These are phyloP conservation scores for Otus sunia DNA, from an alignment of 2,113 vertebrate genomes.

Conservation along the genomic window DNA sequence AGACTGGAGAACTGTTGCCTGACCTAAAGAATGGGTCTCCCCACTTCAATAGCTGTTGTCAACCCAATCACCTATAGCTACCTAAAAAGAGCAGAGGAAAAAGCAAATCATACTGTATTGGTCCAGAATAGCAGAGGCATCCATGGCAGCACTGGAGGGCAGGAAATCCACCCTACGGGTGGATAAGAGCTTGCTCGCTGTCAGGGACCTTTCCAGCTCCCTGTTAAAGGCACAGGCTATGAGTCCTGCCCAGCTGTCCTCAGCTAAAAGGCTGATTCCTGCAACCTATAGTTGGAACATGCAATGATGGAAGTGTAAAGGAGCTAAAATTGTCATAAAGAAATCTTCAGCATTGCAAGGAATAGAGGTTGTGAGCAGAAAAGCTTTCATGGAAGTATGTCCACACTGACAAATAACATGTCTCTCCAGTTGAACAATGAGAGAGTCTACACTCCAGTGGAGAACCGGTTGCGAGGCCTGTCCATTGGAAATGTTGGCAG, in stretches of 20 bases:
- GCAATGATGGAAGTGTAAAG: not conserved
- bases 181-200: not conserved
- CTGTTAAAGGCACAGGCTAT: not conserved
- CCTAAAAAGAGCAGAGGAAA: not conserved
- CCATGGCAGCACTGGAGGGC: not conserved
- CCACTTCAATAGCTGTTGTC: not conserved
- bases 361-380: not conserved
- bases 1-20: not conserved
- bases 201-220: not conserved
- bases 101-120: not conserved
- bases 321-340: not conserved
- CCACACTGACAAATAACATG: not conserved
- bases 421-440: slow-evolving; percentile 49
- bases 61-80: not conserved
- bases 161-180: not conserved
- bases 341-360: not conserved
- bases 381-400: not conserved
- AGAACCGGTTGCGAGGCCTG: slow-evolving; percentile 47
- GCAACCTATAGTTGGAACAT: not conserved
- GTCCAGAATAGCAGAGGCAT: not conserved
- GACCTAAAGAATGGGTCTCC: not conserved
- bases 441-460: slow-evolving; percentile 74
- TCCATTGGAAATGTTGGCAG: slow-evolving; percentile 79
- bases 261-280: not conserved
- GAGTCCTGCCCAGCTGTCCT: not conserved